Percentiles rank a stretch among this genome's conserved stretches.
phyloP scores from a whole-genome alignment of 2,888 invertebrate genomes.

The Mylabris sibirica region DNA sequence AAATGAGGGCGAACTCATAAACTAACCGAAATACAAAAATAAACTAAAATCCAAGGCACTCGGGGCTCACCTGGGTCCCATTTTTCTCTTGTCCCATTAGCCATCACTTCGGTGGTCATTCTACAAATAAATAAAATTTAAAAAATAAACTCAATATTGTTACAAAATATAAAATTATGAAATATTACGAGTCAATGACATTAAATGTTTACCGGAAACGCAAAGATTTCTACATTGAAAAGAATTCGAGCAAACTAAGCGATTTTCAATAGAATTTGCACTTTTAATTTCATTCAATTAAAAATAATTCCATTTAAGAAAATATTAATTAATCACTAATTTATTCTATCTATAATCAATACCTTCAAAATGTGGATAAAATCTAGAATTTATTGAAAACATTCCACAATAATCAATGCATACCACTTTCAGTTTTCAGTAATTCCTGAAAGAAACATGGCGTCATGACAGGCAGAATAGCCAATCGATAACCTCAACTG shows the following conservation, averaged over 20 bases:
- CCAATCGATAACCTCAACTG: conserved; percentile 9
- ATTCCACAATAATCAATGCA: conserved; percentile 28
- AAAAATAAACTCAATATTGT: neutral
- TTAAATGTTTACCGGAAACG: neutral
- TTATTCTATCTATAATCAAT: neutral
- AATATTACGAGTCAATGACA: neutral
- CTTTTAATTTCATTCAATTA: neutral
- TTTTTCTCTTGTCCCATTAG: conserved; percentile 64
- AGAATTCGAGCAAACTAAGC: neutral
- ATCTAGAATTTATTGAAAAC: conserved; percentile 26
- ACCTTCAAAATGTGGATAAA: conserved; percentile 1
- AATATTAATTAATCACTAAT: neutral
- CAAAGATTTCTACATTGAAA: neutral
- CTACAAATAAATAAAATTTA: conserved; percentile 49
- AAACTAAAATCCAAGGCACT: conserved; percentile 34
- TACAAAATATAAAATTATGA: neutral
- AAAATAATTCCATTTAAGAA: neutral
- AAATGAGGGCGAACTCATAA: conserved; percentile 19
- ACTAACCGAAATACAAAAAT: conserved; percentile 23
- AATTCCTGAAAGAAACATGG: conserved; percentile 21
- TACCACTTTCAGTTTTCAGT: conserved; percentile 14
- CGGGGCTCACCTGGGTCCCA: conserved; percentile 68
- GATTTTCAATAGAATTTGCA: neutral
- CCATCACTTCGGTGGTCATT: conserved; percentile 69
- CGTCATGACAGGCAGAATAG: conserved; percentile 21